Evolutionary conservation across 2,888 invertebrate species (phyloP).

Genomic region (Acrobasis suavella): DNA sequence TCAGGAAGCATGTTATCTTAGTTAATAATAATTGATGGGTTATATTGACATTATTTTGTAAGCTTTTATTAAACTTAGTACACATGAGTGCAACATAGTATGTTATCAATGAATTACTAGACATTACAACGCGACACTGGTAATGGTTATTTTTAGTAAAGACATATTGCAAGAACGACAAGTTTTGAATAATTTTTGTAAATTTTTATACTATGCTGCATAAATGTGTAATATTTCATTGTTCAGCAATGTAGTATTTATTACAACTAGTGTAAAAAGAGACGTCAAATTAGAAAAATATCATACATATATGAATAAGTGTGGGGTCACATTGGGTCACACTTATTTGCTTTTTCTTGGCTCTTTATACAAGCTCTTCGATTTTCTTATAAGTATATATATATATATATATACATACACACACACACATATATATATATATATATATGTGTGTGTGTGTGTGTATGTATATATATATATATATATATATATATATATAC

Average conservation of each 20-base stretch:
- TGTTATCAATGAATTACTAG: slow-evolving; percentile 17
- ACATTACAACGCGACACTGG: not conserved
- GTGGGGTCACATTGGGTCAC: not conserved
- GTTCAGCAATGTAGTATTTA: slow-evolving; percentile 22
- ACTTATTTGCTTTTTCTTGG: too few relatives aligned
- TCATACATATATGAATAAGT: not conserved
- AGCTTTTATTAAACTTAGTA: slow-evolving; percentile 32
- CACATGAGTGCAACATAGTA: slow-evolving; percentile 22
- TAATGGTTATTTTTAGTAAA: slow-evolving; percentile 1
- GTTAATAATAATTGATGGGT: slow-evolving; percentile 75
- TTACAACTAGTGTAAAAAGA: slow-evolving; percentile 31
- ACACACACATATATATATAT: too few relatives aligned
- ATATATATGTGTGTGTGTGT: too few relatives aligned
- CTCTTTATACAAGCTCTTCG: too few relatives aligned
- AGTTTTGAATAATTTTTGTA: not conserved
- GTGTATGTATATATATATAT: too few relatives aligned
- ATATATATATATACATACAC: too few relatives aligned
- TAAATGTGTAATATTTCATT: slow-evolving; percentile 22
- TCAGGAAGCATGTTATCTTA: slow-evolving; percentile 80
- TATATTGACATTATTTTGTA: slow-evolving; percentile 60
- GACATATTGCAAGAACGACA: not conserved
- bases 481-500: too few relatives aligned
- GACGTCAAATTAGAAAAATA: slow-evolving; percentile 35
- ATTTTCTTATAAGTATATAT: too few relatives aligned
- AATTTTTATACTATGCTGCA: slow-evolving; percentile 21